phyloP scores from a whole-genome alignment of 2,113 vertebrate genomes.

The Eira barbara region DNA sequence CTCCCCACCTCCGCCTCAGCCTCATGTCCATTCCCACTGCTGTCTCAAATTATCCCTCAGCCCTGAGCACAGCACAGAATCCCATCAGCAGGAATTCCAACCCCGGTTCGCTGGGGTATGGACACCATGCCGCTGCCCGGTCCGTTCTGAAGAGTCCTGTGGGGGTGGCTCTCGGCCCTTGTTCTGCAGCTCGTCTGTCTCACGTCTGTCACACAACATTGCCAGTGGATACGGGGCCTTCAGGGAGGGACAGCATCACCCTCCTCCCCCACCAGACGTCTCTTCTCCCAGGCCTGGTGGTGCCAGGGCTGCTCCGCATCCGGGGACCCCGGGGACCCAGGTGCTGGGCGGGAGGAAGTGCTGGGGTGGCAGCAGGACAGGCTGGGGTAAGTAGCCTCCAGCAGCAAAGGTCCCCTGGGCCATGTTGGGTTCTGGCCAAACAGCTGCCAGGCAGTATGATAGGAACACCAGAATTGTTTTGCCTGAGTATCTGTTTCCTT shows the following conservation, averaged over 20 bases:
- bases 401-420: too few relatives aligned
- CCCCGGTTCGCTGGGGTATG: neutral
- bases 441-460: neutral
- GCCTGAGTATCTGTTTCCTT: neutral
- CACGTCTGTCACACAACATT: neutral
- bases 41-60: neutral
- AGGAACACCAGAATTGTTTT: neutral
- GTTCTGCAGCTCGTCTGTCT: neutral
- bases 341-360: neutral
- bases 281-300: neutral
- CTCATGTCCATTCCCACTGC: accelerated
- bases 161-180: neutral
- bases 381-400: neutral
- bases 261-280: neutral
- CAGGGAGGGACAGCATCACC: neutral
- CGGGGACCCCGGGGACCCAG: neutral
- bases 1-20: neutral
- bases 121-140: neutral
- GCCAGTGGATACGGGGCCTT: neutral
- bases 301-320: neutral
- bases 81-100: too few relatives aligned
- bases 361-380: neutral
- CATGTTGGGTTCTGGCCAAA: neutral
- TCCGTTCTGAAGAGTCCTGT: neutral
- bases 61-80: neutral